Evolutionary conservation across 2,797 vertebrate genomes (phyloP), one percentile per base, ranked within the genome.

Genomic region (Todus mexicanus): DNA sequence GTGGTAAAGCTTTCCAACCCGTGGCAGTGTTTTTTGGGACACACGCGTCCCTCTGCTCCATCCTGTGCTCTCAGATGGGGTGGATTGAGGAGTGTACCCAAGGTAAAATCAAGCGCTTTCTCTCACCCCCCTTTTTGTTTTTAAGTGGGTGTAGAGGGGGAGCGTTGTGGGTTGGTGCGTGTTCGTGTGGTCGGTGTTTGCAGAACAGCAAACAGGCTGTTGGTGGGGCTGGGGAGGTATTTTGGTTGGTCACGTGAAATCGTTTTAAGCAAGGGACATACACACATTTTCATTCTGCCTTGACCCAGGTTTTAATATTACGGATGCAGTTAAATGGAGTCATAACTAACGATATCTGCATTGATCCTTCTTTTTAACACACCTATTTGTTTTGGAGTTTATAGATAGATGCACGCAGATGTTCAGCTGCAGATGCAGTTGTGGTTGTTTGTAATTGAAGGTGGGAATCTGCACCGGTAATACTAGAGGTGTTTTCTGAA

Each of bases 231-330:
- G 47, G 40, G 42, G 40, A 4, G 2, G 3, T 50, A 20, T 72
- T 50, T 43, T 51, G 40, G 18, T 35, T 48, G 40, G 22, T 57
- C 15, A 2, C 17, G 3, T 15, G 17, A 22, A 71, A 16, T 10
- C 21, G 26, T 50, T 59, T 59, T 56, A 35, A 72, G 27, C 19
- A 48, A 68, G 60, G 56, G 73, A 35, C 40, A 43, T 16, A 48
- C 5, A 0, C 50, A 69, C 22, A 21, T 93, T 85, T 90, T 83
- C 51, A 9, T 74, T 80, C 89, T 83, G 59, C 54, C 84, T 85
- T 87, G 89, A 89, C 78, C 78, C 69, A 93, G 65, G 87, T 93
- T 92, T 93, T 29, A 65, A 5, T 75, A 60, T 83, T 89, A 75
- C 69, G 7, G 15, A n/a, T 83, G 81, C 60, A 84, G 43, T 80